A percentile compares a stretch with the other conserved stretches of the same genome.
Evolutionary conservation across 2,888 invertebrate genomes (phyloP).

Genomic region (Pachymerium ferrugineum): DNA sequence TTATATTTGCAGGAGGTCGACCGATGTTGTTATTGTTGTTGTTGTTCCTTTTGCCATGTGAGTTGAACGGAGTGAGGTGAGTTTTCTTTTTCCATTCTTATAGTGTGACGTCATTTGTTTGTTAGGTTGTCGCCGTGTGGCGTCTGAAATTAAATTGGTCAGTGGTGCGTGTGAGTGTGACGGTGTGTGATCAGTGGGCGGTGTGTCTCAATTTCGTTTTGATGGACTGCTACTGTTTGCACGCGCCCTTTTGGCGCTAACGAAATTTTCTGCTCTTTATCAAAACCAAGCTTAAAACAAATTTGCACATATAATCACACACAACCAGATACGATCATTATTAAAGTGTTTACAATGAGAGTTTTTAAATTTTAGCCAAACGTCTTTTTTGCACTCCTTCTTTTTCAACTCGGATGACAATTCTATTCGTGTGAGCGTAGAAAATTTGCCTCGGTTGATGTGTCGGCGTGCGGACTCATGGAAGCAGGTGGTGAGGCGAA

Average conservation of each 20-base stretch:
- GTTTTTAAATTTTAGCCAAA: not conserved
- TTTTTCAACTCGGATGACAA: not conserved
- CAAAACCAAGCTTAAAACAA: slow-evolving; percentile 15
- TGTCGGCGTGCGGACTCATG: slow-evolving; percentile 19
- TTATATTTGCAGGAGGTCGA: not conserved
- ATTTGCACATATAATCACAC: slow-evolving; percentile 1
- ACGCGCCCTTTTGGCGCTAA: not conserved
- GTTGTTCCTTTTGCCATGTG: slow-evolving; percentile 27
- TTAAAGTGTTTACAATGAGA: too few relatives aligned
- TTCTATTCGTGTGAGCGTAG: slow-evolving; percentile 12
- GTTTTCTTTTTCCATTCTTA: not conserved
- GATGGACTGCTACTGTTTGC: slow-evolving; percentile 15
- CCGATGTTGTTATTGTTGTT: slow-evolving; percentile 23
- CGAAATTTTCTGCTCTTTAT: slow-evolving; percentile 24
- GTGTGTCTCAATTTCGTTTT: slow-evolving; percentile 27
- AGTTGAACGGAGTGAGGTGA: slow-evolving; percentile 14
- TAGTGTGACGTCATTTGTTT: slow-evolving; percentile 10
- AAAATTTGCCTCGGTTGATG: slow-evolving; percentile 25
- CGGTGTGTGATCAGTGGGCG: slow-evolving; percentile 24
- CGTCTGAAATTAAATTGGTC: slow-evolving; percentile 27
- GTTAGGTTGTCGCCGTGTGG: slow-evolving; percentile 22
- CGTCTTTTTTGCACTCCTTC: not conserved
- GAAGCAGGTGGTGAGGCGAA: slow-evolving; percentile 24
- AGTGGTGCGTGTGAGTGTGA: slow-evolving; percentile 24
- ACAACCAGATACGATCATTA: not conserved